These are phyloP conservation scores for Hipparchia semele DNA, from an alignment of 2,888 invertebrate genomes.

Conservation along the genomic window DNA sequence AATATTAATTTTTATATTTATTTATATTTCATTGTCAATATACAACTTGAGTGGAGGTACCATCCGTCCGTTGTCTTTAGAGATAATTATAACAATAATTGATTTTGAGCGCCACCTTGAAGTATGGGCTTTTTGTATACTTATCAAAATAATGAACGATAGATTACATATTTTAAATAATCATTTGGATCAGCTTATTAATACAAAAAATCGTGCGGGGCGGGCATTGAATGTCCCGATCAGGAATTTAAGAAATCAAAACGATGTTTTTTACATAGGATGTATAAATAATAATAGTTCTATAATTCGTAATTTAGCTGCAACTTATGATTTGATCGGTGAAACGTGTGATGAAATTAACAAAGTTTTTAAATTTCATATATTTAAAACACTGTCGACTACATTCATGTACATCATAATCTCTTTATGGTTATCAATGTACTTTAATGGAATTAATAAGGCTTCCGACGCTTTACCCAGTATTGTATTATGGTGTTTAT, in stretches of 20 bases:
- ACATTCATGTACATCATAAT: constrained; percentile 60
- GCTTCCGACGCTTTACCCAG: neutral
- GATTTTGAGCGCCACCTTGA: constrained; percentile 53
- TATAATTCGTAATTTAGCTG: constrained; percentile 57
- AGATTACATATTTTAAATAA: constrained; percentile 55
- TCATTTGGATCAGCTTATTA: constrained; percentile 49
- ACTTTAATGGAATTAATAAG: constrained; percentile 46
- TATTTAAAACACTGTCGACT: constrained; percentile 60
- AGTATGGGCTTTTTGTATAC: constrained; percentile 53
- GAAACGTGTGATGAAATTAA: constrained; percentile 55
- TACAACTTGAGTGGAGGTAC: neutral
- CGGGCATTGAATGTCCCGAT: constrained; percentile 36
- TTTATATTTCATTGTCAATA: constrained; percentile 3
- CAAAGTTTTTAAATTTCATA: constrained; percentile 60
- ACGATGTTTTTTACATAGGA: constrained; percentile 45
- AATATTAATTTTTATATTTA: constrained; percentile 43
- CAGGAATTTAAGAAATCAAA: constrained; percentile 38
- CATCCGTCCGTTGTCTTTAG: too few relatives aligned
- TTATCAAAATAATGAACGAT: constrained; percentile 51
- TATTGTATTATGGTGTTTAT: constrained; percentile 43
- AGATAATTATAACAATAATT: neutral
- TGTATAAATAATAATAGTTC: constrained; percentile 46
- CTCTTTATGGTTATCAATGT: constrained; percentile 59
- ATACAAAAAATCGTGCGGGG: constrained; percentile 41
- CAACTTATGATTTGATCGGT: constrained; percentile 56